Evolutionary conservation across 2,113 vertebrate genomes (phyloP).

Genomic region (Laterallus jamaicensis): DNA sequence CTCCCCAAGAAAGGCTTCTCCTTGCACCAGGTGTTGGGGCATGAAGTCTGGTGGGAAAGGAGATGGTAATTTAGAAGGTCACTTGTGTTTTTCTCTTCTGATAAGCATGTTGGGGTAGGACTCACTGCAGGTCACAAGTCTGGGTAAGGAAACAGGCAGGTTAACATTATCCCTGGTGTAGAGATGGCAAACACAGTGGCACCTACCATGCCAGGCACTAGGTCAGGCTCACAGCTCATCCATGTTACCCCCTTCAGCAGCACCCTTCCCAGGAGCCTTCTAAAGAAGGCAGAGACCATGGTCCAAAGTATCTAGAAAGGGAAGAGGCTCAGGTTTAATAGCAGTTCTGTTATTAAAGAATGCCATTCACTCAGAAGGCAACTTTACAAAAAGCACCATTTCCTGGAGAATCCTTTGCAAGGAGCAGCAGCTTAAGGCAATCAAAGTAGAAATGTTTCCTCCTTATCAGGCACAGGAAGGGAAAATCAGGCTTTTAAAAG

Average conservation of each 20-base stretch:
- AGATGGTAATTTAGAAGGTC: not conserved
- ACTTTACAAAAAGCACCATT: not conserved
- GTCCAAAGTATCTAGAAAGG: not conserved
- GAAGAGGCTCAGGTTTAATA: not conserved
- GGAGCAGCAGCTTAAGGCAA: not conserved
- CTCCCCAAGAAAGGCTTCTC: not conserved
- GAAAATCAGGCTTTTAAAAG: not conserved
- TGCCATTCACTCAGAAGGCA: not conserved
- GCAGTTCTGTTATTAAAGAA: not conserved
- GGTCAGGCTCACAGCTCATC: not conserved
- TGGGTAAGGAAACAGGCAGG: not conserved
- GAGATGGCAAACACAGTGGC: not conserved
- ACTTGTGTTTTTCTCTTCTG: not conserved
- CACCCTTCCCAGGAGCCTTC: not conserved
- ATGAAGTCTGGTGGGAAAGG: not conserved
- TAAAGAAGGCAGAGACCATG: not conserved
- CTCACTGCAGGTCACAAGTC: not conserved
- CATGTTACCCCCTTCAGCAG: accelerated
- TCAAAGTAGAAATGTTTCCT: not conserved
- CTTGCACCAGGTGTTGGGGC: not conserved
- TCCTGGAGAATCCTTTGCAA: not conserved
- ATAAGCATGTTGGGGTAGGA: not conserved
- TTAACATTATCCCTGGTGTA: not conserved
- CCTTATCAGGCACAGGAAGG: not conserved
- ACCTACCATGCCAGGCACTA: not conserved